Conservation (phyloP, 1,140 invertebrate genomes). For the Arion vulgaris region DNA sequence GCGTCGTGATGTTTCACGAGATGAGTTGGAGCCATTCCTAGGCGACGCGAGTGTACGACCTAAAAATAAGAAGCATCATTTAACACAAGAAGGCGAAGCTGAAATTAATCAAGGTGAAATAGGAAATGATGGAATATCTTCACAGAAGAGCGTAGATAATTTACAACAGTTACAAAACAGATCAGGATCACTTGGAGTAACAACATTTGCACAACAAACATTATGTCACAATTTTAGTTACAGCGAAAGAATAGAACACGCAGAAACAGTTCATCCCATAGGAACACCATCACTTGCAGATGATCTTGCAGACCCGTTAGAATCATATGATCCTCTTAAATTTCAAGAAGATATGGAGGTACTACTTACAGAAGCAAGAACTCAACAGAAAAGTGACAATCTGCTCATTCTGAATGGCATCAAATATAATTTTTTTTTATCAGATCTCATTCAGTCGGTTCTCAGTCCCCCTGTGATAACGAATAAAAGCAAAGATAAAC, state of each 20-base stretch:
- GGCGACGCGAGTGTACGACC: background rate
- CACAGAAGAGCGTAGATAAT: background rate
- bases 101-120: background rate
- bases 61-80: background rate
- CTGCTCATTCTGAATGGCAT: background rate
- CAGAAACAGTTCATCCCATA: background rate
- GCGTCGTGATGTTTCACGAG: no score
- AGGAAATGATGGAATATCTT: background rate
- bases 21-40: background rate
- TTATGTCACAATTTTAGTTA: no score
- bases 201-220: no score
- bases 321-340: background rate
- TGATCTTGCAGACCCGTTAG: no score
- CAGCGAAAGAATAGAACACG: background rate
- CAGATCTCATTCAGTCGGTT: background rate
- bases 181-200: background rate
- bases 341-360: background rate
- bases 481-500: no score
- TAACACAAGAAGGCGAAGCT: background rate
- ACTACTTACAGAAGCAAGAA: background rate
- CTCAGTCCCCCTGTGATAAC: background rate
- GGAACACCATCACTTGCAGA: background rate
- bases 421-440: background rate
- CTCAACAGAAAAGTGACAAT: background rate
- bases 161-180: background rate